Percentiles rank a stretch among this genome's conserved stretches.
These are phyloP conservation scores for Uria aalge DNA, from an alignment of 2,113 vertebrate genomes.

Conservation along the genomic window DNA sequence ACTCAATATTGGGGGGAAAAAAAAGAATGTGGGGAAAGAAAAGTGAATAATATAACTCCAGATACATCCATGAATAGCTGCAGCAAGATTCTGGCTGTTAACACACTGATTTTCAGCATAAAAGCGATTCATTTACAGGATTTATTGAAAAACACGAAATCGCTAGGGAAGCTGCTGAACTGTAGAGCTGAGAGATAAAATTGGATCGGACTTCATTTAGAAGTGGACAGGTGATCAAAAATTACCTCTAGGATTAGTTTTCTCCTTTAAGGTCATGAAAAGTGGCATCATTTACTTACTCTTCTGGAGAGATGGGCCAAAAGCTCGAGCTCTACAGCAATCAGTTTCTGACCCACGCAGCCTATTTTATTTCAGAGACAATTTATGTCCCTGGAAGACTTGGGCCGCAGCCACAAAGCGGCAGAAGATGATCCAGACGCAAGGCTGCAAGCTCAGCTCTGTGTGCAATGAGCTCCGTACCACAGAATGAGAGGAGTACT, in stretches of 20 bases:
- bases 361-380: background rate
- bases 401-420: background rate
- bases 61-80: background rate
- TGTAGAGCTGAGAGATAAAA: background rate
- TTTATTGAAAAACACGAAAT: background rate
- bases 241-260: background rate
- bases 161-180: background rate
- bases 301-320: background rate
- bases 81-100: background rate
- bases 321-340: background rate
- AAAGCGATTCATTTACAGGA: background rate
- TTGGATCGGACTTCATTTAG: background rate
- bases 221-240: background rate
- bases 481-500: background rate
- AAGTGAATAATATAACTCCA: background rate
- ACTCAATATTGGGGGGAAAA: rapidly evolving
- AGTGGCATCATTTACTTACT: background rate
- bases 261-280: background rate
- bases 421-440: background rate
- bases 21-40: background rate
- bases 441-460: background rate
- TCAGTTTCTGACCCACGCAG: background rate
- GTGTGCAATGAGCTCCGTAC: background rate
- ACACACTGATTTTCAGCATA: background rate
- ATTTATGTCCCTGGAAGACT: background rate